Base-by-base conservation (phyloP, 2,797 vertebrate species). In the Miichthys miiuy region DNA sequence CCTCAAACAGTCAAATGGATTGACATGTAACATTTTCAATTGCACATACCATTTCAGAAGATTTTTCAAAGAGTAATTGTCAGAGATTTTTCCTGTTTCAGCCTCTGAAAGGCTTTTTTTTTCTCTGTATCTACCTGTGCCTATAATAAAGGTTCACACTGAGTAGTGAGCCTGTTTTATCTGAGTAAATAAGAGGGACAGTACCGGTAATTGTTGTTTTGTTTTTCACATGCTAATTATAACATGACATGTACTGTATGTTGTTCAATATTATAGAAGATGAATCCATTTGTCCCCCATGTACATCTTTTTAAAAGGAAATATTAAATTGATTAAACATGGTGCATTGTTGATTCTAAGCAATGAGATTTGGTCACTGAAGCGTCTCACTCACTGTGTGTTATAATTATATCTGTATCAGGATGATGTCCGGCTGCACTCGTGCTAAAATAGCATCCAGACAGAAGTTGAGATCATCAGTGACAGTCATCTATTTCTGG, bases 281-380 rank as follows among this genome's bases (percentile, higher is more conserved):
- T 77, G 48, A 51, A 41, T 85, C 71, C 81, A 82, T 82, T 68
- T 75, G 82, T 88, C 75, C 85, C 72, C 47, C 63, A 92, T 92
- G 90, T 95, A 93, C 85, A 91, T 90, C 81, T 89, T 84, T 93
- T 92, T 85, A 89, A 94, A 93, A 89, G 80, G 77, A 93, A 92
- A 86, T 92, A 92, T 92, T 91, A 91, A 90, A 82, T 69, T 88
- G 84, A 94, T 93, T 92, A 93, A 95, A 95, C 79, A 68, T 76
- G 86, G 83, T 89, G 87, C 86, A 88, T 91, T 90, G 86, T 91
- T 91, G 87, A 83, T 86, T 83, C 73, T 14, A 77, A 79, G 17
- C 73, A 50, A 64, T 25, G 9, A 0, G 27, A 30, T 61, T 42
- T 62, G 13, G 4, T 78, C 44, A 57, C 82, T 57, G 23, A 1